Evolutionary conservation across 2,797 vertebrate species (phyloP), one percentile per base, ranked within the genome.

Genomic region (Chiloscyllium punctatum): DNA sequence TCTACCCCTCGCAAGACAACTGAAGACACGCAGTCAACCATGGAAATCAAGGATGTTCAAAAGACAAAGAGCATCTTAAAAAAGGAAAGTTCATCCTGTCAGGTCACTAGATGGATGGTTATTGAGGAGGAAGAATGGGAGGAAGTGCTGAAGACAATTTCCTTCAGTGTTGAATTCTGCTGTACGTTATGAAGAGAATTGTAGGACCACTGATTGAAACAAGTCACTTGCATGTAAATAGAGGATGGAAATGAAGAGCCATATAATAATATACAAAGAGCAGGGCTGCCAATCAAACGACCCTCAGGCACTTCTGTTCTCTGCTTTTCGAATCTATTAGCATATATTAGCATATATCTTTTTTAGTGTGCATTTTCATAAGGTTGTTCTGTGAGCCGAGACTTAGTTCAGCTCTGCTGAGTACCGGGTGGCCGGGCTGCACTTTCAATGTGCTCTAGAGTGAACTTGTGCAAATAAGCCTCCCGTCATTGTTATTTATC

Each of bases 231-330:
- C 66, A 72, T 71, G 92, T 94, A 94, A 94, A 94, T 94, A 94
- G 68, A 72, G 92, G 37, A 94, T 94, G 92, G 92, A 94, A 94
- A 94, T 94, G 92, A 94, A 94, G 92, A 94, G 68, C 68, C 68
- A 94, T 94, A 72, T 94, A 94, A 94, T 94, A 94, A 94, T 94
- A 94, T 71, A 94, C n/a, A 69, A 94, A 69, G 68, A 94, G 37
- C 66, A 71, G 37, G 42, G 37, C 92, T 94, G 92, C 92, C 92
- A 94, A 94, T 94, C 92, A 94, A 94, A 94, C 92, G 9, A 94
- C 92, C 92, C 92, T 94, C 92, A 48, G 92, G 92, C 92, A 94
- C 92, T 94, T 94, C 68, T 94, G 92, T 94, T 94, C 92, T 71
- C 92, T 27, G 92, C 68, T 69, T 69, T 94, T 72, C 30, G 92